phyloP scores from a whole-genome alignment of 1,140 invertebrate species.

The Galendromus occidentalis region DNA sequence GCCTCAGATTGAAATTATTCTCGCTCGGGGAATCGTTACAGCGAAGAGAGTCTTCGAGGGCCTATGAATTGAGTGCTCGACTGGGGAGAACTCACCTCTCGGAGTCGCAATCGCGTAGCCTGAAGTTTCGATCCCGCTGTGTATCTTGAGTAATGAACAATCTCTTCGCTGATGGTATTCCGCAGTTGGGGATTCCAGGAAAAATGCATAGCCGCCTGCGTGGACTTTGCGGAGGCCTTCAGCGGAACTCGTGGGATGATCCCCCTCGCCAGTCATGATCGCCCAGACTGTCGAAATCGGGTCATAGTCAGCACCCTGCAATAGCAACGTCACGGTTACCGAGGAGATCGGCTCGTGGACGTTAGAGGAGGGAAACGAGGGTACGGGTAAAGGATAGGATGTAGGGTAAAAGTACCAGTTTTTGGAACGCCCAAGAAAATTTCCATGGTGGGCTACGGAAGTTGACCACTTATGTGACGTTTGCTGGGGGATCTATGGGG shows the following conservation, averaged over 20 bases:
- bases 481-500: no score
- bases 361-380: not conserved
- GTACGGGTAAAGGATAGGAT: not conserved
- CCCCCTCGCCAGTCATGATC: not conserved
- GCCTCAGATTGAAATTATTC: no score
- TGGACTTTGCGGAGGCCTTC: not conserved
- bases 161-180: slow-evolving; percentile 4
- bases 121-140: not conserved
- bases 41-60: no score
- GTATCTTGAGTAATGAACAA: not conserved
- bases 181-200: not conserved
- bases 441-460: not conserved
- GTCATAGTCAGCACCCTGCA: not conserved
- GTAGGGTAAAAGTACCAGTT: not conserved
- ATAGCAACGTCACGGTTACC: not conserved
- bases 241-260: not conserved
- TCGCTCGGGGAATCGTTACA: no score
- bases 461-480: not conserved
- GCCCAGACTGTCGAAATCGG: slow-evolving; percentile 8
- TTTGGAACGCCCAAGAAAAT: not conserved
- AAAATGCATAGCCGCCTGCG: not conserved
- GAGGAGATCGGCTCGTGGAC: not conserved
- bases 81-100: slow-evolving; percentile 9
- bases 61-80: no score
- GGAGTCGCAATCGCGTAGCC: not conserved